Percentiles rank a stretch among this genome's conserved stretches.
phyloP scores from a whole-genome alignment of 2,888 invertebrate species.

The Bursaphelenchus okinawaensis region DNA sequence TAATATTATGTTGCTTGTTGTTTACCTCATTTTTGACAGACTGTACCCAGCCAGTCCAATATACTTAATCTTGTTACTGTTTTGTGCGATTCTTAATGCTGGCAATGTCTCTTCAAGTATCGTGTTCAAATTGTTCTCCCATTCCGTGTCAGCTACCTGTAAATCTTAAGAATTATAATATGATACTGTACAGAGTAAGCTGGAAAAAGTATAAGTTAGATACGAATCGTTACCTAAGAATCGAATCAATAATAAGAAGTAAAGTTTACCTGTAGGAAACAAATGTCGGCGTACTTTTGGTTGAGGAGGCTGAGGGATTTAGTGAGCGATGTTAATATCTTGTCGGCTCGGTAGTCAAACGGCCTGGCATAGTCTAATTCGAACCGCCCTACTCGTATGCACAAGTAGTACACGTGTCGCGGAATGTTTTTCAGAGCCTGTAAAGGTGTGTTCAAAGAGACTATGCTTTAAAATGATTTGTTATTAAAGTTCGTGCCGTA shows the following conservation, averaged over 20 bases:
- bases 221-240: not conserved
- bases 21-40: conserved; percentile 70
- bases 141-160: conserved; percentile 87
- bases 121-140: conserved; percentile 71
- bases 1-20: conserved; percentile 8
- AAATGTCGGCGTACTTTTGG: conserved; percentile 73
- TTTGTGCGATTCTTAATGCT: conserved; percentile 70
- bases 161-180: no score
- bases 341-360: conserved; percentile 79
- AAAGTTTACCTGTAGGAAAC: conserved; percentile 74
- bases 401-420: conserved; percentile 75
- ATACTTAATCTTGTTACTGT: conserved; percentile 68
- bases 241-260: no score
- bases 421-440: conserved; percentile 73
- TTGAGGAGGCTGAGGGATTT: conserved; percentile 71
- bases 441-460: conserved; percentile 14
- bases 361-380: conserved; percentile 68
- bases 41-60: conserved; percentile 82
- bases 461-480: no score
- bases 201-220: no score
- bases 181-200: no score
- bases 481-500: conserved; percentile 28
- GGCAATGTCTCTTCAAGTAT: conserved; percentile 81
- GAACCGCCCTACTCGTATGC: conserved; percentile 84
- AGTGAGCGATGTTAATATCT: conserved; percentile 72